phyloP scores from a whole-genome alignment of 2,888 invertebrate genomes.

The Eilema depressum region DNA sequence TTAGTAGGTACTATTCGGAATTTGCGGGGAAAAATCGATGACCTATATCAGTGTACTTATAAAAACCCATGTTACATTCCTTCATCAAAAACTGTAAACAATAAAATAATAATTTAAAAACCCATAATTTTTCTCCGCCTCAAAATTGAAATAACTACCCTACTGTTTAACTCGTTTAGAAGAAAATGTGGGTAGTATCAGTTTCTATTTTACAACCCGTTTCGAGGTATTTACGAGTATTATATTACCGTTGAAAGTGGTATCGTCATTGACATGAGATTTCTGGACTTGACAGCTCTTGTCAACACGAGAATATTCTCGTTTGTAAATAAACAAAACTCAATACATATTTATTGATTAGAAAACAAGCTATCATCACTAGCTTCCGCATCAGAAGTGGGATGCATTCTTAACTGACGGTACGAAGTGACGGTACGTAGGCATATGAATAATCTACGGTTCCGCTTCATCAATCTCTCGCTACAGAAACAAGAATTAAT shows the following conservation, averaged over 20 bases:
- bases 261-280: not conserved
- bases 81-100: not conserved
- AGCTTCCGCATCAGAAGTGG: not conserved
- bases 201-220: not conserved
- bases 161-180: not conserved
- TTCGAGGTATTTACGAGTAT: not conserved
- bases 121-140: no score
- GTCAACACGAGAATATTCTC: not conserved
- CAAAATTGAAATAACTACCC: no score
- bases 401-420: not conserved
- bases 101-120: not conserved
- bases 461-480: constrained; percentile 6
- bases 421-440: not conserved
- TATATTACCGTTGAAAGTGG: not conserved
- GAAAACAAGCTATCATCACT: constrained; percentile 4
- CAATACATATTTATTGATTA: not conserved
- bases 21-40: no score
- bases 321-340: not conserved
- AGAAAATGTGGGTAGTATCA: not conserved
- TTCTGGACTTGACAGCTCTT: not conserved
- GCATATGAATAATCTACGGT: not conserved
- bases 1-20: no score
- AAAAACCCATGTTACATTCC: not conserved
- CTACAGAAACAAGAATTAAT: constrained; percentile 29
- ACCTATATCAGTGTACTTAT: no score